phyloP scores from a whole-genome alignment of 2,797 vertebrate species.

The Pantherophis alleghaniensis region DNA sequence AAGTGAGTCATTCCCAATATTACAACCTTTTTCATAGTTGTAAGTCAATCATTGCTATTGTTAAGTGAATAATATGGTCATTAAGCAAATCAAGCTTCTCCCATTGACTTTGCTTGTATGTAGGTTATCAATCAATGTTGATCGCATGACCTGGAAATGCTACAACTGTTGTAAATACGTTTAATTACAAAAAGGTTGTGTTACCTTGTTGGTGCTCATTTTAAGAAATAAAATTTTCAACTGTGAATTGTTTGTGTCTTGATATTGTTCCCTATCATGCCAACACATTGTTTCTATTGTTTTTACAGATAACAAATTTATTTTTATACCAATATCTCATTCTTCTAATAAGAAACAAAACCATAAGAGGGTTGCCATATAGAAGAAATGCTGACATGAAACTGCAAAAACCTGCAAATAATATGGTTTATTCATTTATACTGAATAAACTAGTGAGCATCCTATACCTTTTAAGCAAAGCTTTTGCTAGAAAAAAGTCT shows the following conservation, averaged over 20 bases:
- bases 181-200: background rate
- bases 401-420: background rate
- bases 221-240: background rate
- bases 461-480: background rate
- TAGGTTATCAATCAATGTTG: too few species aligned
- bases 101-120: too few species aligned
- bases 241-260: background rate
- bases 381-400: background rate
- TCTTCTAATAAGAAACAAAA: background rate
- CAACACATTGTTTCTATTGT: background rate
- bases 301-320: background rate
- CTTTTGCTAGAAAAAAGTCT: background rate
- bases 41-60: too few species aligned
- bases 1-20: too few species aligned
- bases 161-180: too few species aligned
- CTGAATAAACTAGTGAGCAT: background rate
- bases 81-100: too few species aligned
- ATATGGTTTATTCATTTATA: background rate
- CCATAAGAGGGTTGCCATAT: background rate
- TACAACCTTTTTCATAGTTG: too few species aligned
- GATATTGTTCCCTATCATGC: background rate
- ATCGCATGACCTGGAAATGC: too few species aligned
- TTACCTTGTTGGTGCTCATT: background rate
- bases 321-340: background rate
- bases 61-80: too few species aligned